Base-by-base conservation (phyloP, 1,140 invertebrate genomes). In the Megathymus violae region DNA sequence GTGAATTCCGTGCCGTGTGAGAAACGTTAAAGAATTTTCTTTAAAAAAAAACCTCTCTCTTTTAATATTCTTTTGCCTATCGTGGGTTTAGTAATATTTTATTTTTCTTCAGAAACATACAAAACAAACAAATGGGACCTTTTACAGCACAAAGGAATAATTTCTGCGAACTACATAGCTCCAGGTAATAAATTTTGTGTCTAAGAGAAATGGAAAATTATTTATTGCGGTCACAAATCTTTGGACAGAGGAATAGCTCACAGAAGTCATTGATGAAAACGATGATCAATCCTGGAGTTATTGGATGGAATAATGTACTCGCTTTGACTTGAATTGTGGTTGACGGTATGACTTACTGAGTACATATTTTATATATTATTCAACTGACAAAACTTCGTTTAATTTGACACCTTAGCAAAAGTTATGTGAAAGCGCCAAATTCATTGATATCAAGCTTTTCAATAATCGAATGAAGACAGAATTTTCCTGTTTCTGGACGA, bases 181-280 rank as follows among this genome's bases (percentile, higher is more conserved):
- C 41, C 54, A 59, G 43, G 54, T 59, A 59, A 59, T 59, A 59
- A 59, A 59, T 59, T 59, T 36, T 59, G 41, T 59, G 41, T 59
- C 13, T 43, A 59, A 59, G 54, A 22, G 54, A 16, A 59, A 59
- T 59, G 54, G 41, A 59, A 59, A 59, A 59, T 59, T 59, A 59
- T 59, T 59, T 59, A 59, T 59, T 59, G 27, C 54, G 43, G 15
- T n/a, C 54, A 59, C 54, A 59, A 59, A 59, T 59, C 54, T 59
- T 59, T 14, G 25, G n/a, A 41, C 11, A 47, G 22, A 58, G 40
- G 43, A 59, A 59, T 59, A 59, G 43, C 38, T 46, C 27, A 59
- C 15, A 16, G 41, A 46, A 46, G 54, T 44, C 25, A 58, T 14
- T 31, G 41, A 59, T 59, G 54, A 59, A 59, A 46, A 59, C 54